Evolutionary conservation across 2,113 vertebrate genomes (phyloP).

Genomic region (Mastomys coucha): DNA sequence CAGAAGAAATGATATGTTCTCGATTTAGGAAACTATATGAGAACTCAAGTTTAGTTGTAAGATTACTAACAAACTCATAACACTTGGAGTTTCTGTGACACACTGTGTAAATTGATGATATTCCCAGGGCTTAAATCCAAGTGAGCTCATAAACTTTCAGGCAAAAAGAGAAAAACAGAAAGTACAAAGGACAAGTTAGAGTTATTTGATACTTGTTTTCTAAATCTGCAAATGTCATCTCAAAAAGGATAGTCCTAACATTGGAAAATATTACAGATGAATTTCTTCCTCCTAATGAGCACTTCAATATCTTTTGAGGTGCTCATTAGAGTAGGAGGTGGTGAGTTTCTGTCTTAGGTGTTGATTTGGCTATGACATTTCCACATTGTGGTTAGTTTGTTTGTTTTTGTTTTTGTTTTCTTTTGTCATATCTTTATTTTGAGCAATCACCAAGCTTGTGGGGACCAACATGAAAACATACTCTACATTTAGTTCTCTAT

Average conservation of each 20-base stretch:
- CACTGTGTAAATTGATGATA: not conserved
- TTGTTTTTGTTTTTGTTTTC: slow-evolving; percentile 15
- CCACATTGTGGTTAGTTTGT: slow-evolving; percentile 2
- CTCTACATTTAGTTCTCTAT: slow-evolving; percentile 59
- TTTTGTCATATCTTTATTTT: slow-evolving; percentile 61
- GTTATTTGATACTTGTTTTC: slow-evolving; percentile 9
- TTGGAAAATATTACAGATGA: not conserved
- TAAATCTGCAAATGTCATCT: slow-evolving; percentile 2
- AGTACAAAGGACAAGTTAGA: not conserved
- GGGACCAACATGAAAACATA: slow-evolving; percentile 59
- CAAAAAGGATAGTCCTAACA: not conserved
- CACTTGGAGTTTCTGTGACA: not conserved
- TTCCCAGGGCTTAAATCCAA: slow-evolving; percentile 26
- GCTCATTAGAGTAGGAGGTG: slow-evolving; percentile 42
- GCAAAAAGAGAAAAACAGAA: not conserved
- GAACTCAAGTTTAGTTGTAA: slow-evolving; percentile 21
- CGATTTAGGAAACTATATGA: slow-evolving; percentile 36
- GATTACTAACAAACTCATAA: slow-evolving; percentile 22
- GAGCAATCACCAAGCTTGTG: slow-evolving; percentile 14
- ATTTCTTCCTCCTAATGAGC: not conserved
- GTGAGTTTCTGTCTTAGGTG: slow-evolving; percentile 38
- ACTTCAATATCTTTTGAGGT: slow-evolving; percentile 1
- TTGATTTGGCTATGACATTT: slow-evolving; percentile 67
- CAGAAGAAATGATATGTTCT: not conserved
- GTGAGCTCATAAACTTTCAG: not conserved